phyloP scores from a whole-genome alignment of 2,113 vertebrate genomes.

The Amazona vittata region DNA sequence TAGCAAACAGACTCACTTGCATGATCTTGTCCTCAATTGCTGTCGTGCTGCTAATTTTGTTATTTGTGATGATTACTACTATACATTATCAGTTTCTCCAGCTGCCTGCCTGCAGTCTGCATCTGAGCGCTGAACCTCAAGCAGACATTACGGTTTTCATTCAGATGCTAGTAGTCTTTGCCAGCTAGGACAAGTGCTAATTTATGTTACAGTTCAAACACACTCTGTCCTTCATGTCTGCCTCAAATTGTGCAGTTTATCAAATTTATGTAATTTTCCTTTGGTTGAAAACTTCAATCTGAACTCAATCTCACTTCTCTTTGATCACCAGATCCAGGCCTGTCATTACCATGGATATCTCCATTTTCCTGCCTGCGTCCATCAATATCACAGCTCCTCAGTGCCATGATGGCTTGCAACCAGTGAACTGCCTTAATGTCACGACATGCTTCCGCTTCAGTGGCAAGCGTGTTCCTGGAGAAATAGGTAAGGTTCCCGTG shows the following conservation, averaged over 20 bases:
- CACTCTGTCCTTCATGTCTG: not conserved
- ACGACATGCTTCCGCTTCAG: conserved; percentile 87
- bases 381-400: conserved; percentile 95
- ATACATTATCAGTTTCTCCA: not conserved
- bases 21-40: not conserved
- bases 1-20: not conserved
- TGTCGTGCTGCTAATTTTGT: not conserved
- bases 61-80: not conserved
- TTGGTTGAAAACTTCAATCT: not conserved
- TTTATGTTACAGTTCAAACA: not conserved
- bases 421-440: conserved; percentile 88
- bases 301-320: not conserved
- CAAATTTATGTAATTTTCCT: not conserved
- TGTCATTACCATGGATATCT: conserved; percentile 88
- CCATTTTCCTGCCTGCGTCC: conserved; percentile 87
- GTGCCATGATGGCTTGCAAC: conserved; percentile 90
- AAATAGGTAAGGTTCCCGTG: conserved; percentile 84
- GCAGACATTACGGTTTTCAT: not conserved
- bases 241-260: not conserved
- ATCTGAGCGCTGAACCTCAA: not conserved
- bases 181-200: not conserved
- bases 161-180: not conserved
- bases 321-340: conserved; percentile 83
- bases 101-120: not conserved
- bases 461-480: conserved; percentile 88